These are phyloP conservation scores for Tenualosa ilisha DNA, from an alignment of 2,797 vertebrate species.

Conservation along the genomic window DNA sequence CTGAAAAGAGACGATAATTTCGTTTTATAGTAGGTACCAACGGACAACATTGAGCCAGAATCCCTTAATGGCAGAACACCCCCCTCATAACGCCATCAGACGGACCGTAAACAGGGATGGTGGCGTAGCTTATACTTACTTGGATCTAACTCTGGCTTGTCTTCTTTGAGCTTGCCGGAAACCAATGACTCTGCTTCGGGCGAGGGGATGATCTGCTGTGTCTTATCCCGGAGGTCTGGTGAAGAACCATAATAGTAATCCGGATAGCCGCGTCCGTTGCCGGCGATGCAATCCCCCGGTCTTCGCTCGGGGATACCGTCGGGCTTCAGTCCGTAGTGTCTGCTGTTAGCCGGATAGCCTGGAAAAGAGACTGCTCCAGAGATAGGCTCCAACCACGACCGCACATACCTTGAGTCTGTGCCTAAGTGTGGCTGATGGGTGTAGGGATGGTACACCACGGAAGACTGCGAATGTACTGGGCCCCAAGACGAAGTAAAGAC, in stretches of 20 bases:
- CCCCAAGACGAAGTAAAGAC: slow-evolving; percentile 81
- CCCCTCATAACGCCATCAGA: slow-evolving; percentile 24
- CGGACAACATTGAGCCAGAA: slow-evolving; percentile 50
- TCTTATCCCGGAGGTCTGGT: slow-evolving; percentile 79
- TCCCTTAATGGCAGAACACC: slow-evolving; percentile 21
- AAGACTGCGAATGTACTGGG: slow-evolving; percentile 76
- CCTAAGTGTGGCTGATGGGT: slow-evolving; percentile 79
- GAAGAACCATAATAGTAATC: slow-evolving; percentile 79
- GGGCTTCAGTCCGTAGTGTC: slow-evolving; percentile 79
- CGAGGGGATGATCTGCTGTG: slow-evolving; percentile 74
- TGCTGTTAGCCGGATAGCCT: slow-evolving; percentile 75
- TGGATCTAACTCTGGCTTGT: slow-evolving; percentile 83
- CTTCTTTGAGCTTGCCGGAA: slow-evolving; percentile 83
- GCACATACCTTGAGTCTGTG: slow-evolving; percentile 80
- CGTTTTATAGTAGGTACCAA: slow-evolving; percentile 76
- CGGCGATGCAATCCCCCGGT: slow-evolving; percentile 70
- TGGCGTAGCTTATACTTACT: slow-evolving; percentile 73
- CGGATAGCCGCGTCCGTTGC: slow-evolving; percentile 76
- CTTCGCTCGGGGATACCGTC: slow-evolving; percentile 74
- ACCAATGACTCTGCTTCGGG: slow-evolving; percentile 77
- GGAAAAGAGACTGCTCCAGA: slow-evolving; percentile 81
- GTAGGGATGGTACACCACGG: slow-evolving; percentile 81
- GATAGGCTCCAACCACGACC: slow-evolving; percentile 83
- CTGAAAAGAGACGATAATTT: slow-evolving; percentile 71
- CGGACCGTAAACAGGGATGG: slow-evolving; percentile 71